phyloP scores from a whole-genome alignment of 1,140 invertebrate genomes.

The Daktulosphaira vitifoliae region DNA sequence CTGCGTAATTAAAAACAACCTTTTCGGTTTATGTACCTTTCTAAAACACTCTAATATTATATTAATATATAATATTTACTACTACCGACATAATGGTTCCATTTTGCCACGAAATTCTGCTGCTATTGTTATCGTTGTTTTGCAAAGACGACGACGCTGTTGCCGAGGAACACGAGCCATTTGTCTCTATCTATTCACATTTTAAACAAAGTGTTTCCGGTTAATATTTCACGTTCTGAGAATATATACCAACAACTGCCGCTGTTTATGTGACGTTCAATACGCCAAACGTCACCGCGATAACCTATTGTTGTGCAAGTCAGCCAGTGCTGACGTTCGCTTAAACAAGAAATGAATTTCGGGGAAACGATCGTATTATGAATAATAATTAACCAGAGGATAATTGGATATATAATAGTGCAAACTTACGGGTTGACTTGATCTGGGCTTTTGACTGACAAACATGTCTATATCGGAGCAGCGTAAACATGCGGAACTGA shows the following conservation, averaged over 20 bases:
- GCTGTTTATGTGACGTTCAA: background rate
- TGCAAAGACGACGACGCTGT: background rate
- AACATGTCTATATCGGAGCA: too few species aligned
- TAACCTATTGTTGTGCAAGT: background rate
- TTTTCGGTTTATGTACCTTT: too few species aligned
- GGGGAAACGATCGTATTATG: background rate
- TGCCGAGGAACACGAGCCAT: background rate
- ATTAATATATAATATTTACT: too few species aligned
- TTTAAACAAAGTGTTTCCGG: constrained; percentile 25
- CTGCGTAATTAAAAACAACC: too few species aligned
- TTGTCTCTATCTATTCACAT: constrained; percentile 20
- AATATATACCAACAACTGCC: background rate
- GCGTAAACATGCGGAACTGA: too few species aligned
- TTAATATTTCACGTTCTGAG: constrained; percentile 21
- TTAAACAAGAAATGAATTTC: background rate
- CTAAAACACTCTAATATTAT: too few species aligned
- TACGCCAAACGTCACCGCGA: background rate
- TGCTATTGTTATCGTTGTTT: too few species aligned
- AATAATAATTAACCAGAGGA: constrained; percentile 30
- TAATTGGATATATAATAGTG: too few species aligned
- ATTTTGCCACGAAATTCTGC: too few species aligned
- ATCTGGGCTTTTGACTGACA: too few species aligned
- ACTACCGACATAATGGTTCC: too few species aligned
- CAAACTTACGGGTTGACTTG: too few species aligned
- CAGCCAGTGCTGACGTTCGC: background rate